Evolutionary conservation across 2,888 invertebrate species (phyloP).

Genomic region (Nomada flava): DNA sequence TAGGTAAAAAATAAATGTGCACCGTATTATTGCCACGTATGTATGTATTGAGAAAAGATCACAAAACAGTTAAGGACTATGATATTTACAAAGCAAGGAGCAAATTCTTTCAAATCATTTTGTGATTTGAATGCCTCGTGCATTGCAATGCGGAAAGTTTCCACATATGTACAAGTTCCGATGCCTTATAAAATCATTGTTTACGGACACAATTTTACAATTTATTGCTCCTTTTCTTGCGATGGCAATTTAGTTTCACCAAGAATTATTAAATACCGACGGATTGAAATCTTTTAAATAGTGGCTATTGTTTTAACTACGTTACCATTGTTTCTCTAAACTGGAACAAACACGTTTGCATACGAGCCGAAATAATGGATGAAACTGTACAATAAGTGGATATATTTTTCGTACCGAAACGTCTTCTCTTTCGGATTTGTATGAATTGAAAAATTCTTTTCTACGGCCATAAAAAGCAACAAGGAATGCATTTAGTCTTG

Average conservation of each 20-base stretch:
- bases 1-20: too few species aligned
- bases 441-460: too few species aligned
- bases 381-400: too few species aligned
- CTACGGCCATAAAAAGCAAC: too few species aligned
- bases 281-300: not conserved
- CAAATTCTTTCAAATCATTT: slow-evolving; percentile 25
- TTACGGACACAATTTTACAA: not conserved
- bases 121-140: slow-evolving; percentile 58
- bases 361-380: too few species aligned
- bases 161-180: not conserved
- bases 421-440: too few species aligned
- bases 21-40: not conserved
- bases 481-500: too few species aligned
- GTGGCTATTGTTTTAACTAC: not conserved
- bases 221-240: not conserved
- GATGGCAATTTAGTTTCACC: not conserved
- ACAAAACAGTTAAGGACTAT: too few species aligned
- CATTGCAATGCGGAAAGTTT: slow-evolving; percentile 10
- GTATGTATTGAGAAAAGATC: not conserved
- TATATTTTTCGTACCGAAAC: too few species aligned
- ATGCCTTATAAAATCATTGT: not conserved
- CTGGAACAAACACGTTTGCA: too few species aligned
- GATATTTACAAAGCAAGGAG: not conserved
- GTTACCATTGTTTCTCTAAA: not conserved
- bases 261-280: slow-evolving; percentile 14